A percentile compares a stretch with the other conserved stretches of the same genome.
Conservation (phyloP, 2,888 invertebrate genomes). For the Philereme vetulata region DNA sequence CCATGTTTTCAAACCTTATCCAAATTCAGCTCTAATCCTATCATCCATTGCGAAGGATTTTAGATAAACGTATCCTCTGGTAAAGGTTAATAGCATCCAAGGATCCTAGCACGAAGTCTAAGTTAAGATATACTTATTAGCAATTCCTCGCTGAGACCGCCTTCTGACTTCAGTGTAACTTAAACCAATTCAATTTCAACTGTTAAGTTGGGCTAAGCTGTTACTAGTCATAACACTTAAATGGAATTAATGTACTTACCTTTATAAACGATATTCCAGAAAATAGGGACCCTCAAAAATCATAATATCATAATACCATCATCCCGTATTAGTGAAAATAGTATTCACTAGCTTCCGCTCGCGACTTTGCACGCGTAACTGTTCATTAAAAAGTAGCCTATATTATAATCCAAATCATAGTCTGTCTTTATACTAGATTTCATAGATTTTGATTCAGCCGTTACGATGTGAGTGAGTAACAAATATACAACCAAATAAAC, state of each 20-base stretch:
- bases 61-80: slow-evolving; percentile 16
- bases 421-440: too few relatives aligned
- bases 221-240: background rate
- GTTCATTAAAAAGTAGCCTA: too few relatives aligned
- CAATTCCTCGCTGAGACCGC: slow-evolving; percentile 13
- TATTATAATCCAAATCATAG: too few relatives aligned
- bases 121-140: slow-evolving; percentile 29
- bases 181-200: background rate
- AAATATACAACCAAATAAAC: too few relatives aligned
- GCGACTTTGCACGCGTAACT: too few relatives aligned
- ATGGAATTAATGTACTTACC: background rate
- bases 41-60: slow-evolving; percentile 7
- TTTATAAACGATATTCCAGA: too few relatives aligned
- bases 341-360: too few relatives aligned
- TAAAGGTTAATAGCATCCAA: slow-evolving; percentile 24
- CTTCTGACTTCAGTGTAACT: slow-evolving; percentile 11
- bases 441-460: too few relatives aligned
- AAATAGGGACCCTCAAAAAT: too few relatives aligned
- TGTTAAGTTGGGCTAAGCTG: background rate
- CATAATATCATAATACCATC: too few relatives aligned
- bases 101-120: slow-evolving; percentile 15
- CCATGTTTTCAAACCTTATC: slow-evolving; percentile 5
- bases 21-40: slow-evolving; percentile 8
- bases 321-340: too few relatives aligned
- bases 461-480: too few relatives aligned